Percentiles rank a stretch among this genome's conserved stretches.
phyloP scores from a whole-genome alignment of 2,113 vertebrate genomes.

The Quiscalus mexicanus region DNA sequence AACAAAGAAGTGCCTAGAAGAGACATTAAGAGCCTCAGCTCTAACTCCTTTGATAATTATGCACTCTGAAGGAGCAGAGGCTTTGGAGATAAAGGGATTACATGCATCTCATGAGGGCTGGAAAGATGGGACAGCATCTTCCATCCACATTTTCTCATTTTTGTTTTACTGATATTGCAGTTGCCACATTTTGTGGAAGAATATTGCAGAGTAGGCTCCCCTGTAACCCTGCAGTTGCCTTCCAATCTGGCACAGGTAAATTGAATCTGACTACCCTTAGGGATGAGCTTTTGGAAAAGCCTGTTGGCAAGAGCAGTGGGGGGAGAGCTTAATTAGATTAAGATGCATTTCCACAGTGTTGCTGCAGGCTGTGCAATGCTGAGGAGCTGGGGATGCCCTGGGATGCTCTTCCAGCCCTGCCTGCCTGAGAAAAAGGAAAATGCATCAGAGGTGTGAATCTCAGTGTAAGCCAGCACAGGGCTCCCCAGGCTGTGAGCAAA shows the following conservation, averaged over 20 bases:
- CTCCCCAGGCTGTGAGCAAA: background rate
- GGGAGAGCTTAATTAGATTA: background rate
- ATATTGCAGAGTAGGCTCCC: background rate
- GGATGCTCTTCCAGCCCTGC: background rate
- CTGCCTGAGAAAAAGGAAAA: background rate
- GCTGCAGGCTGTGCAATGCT: background rate
- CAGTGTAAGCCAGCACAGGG: background rate
- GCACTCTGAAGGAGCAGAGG: background rate
- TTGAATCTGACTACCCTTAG: background rate
- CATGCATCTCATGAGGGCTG: background rate
- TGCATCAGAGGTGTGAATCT: background rate
- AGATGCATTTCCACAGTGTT: background rate
- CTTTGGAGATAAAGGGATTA: slow-evolving; percentile 49
- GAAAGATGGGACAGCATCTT: background rate
- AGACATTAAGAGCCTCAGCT: background rate
- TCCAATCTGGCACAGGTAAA: background rate
- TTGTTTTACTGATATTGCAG: background rate
- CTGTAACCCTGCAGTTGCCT: background rate
- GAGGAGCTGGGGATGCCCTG: background rate
- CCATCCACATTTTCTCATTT: background rate
- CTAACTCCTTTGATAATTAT: slow-evolving; percentile 15
- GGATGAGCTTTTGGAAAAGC: background rate
- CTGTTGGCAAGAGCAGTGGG: background rate
- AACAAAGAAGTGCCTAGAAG: slow-evolving; percentile 21
- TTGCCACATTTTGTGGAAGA: background rate